Evolutionary conservation across 2,113 vertebrate genomes (phyloP), one percentile per base, ranked within the genome.

Genomic region (Pollachius pollachius): DNA sequence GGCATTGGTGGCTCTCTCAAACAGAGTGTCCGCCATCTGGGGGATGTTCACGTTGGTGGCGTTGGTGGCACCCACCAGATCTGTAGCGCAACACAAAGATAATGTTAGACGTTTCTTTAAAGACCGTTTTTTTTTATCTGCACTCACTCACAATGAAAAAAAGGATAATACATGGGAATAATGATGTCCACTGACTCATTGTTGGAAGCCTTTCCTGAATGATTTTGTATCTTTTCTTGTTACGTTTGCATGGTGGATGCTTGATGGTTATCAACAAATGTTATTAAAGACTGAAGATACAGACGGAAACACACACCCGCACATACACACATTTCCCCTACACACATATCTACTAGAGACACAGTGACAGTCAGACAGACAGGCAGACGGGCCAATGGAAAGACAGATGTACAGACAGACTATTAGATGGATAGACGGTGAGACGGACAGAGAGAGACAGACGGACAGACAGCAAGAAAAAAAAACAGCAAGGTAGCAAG

Each of bases 11-110:
- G 92, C 75, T 56, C 92, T 82, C 79, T 93, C 92, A 37, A 93
- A 93, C 84, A 93, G 89, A 0, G 92, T 93, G 83, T 93, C 92
- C n/a, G 92, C 92, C 92, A 93, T 92, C 83, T 98, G 97, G 79
- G 97, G 97, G 87, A 99, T 98, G 87, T 99, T 99, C 80, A 99
- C 97, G 0, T 99, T 99, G 76, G 97, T 99, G 91, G 98, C 97
- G 60, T 99, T 99, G 81, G 97, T 99, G 85, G 96, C 95, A 71
- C 97, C 95, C 91, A 99, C 97, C 89, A 99, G 91, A 88, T 97
- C 97, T 99, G 87, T 17, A 83, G 81, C 72, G 85, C 41, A 87
- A 9, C 15, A 74, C 12, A 74, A 21, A 19, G 3, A 71, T 16
- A 13, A 48, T 12, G 8, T 9, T 48, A 34, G 41, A 48, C 8